These are phyloP conservation scores for Drosophila infuscata DNA, from an alignment of 2,888 invertebrate genomes.

Conservation along the genomic window DNA sequence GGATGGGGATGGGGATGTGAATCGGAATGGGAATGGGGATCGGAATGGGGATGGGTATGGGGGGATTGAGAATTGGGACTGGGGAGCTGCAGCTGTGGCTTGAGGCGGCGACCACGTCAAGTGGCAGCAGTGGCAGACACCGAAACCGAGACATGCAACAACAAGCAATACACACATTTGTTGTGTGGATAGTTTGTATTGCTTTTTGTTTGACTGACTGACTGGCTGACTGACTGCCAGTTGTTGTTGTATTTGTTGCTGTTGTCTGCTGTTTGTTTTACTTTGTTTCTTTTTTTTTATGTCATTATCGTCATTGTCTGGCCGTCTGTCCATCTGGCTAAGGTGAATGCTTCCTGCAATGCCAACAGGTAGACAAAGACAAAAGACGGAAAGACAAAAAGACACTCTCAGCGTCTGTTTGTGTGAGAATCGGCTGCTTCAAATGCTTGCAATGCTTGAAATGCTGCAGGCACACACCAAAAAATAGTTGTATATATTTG, in stretches of 20 bases:
- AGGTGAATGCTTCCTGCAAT: conserved; percentile 80
- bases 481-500: conserved; percentile 66
- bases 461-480: conserved; percentile 53
- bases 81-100: conserved; percentile 23
- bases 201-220: conserved; percentile 58
- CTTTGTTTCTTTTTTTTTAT: conserved; percentile 55
- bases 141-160: conserved; percentile 53
- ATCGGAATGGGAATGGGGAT: conserved; percentile 9
- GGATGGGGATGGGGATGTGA: conserved; percentile 1
- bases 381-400: conserved; percentile 27
- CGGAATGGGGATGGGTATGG: conserved; percentile 12
- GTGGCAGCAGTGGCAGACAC: conserved; percentile 66
- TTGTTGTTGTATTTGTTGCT: conserved; percentile 42
- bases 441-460: conserved; percentile 60
- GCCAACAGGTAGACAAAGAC: conserved; percentile 80
- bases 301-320: conserved; percentile 65
- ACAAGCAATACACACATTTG: conserved; percentile 34
- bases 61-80: neutral
- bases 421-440: conserved; percentile 73
- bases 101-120: conserved; percentile 67
- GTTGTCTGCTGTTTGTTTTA: conserved; percentile 61
- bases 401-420: conserved; percentile 2
- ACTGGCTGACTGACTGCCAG: conserved; percentile 28
- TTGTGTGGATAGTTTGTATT: conserved; percentile 43
- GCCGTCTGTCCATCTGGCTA: conserved; percentile 40